Evolutionary conservation across 2,113 vertebrate genomes (phyloP), one percentile per base, ranked within the genome.

Genomic region (Rhegmatorhina hoffmannsi): DNA sequence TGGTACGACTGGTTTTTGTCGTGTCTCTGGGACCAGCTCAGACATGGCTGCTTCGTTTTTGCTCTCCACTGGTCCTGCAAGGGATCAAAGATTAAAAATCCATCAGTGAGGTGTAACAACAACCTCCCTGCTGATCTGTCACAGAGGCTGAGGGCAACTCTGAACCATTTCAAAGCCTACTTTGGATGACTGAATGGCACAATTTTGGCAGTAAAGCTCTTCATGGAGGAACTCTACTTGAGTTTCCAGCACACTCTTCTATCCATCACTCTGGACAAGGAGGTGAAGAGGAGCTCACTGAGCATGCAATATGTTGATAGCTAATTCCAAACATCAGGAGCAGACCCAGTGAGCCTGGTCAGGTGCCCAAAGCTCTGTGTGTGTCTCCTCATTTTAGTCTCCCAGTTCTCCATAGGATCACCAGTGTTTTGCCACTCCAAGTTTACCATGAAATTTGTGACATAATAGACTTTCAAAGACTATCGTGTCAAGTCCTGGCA

Each of bases 21-120:
- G 98, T 2, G 99, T 97, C 96, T 99, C 99, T 59, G 99, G 99
- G 92, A 99, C 98, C 89, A 99, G 91, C 97, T 99, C 99, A 92
- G 99, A 99, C 99, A 99, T 99, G 94, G 97, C 96, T 96, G 97
- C 59, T 96, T 98, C 97, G 70, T 92, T 97, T 96, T 96, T 98
- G 96, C 62, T 95, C 74, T 98, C 98, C 58, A 95, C 96, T 92
- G 97, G 78, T 95, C 98, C 99, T 99, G 89, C 43, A 75, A 31
- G 75, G 87, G 56, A 38, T 86, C 69, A 76, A 83, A 76, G 29
- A 84, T 74, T 40, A 83, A 64, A 60, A 80, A 75, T 29, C 26
- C 9, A 11, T 53, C 16, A 66, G 0, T 33, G 23, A 64, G 52
- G 8, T 31, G 11, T 62, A 49, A 44, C 3, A 25, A 47, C 20